Conservation (phyloP, 2,113 vertebrate species). For the Pluvianellus socialis region DNA sequence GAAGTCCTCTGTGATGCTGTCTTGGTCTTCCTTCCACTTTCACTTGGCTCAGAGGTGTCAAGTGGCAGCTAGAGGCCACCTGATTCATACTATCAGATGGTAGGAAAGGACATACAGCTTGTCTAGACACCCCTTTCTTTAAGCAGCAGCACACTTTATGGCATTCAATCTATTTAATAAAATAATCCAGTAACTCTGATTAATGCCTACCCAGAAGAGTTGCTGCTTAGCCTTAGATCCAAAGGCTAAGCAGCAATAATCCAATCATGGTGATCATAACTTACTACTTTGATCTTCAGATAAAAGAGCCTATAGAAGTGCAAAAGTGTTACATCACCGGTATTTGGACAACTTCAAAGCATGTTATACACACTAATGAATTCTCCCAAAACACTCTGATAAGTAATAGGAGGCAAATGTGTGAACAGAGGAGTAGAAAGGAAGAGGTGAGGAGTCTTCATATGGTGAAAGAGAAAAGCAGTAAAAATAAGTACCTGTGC, state of each 20-base stretch:
- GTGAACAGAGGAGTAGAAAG: neutral
- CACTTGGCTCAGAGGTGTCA: neutral
- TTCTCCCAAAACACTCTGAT: constrained; percentile 12
- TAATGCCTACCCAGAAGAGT: constrained; percentile 26
- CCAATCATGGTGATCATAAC: constrained; percentile 42
- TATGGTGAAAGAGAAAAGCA: neutral
- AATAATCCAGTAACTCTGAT: constrained; percentile 22
- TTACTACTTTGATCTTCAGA: constrained; percentile 60
- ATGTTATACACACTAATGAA: constrained; percentile 45
- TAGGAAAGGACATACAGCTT: neutral
- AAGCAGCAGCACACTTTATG: neutral
- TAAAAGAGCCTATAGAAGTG: constrained; percentile 60
- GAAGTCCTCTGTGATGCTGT: neutral
- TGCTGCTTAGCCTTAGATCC: constrained; percentile 54
- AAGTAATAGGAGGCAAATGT: neutral
- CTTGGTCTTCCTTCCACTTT: neutral
- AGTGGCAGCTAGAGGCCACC: neutral
- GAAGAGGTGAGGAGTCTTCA: neutral
- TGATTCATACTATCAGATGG: neutral
- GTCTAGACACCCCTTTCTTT: fast-evolving
- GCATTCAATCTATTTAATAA: constrained; percentile 14
- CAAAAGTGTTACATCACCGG: constrained; percentile 49
- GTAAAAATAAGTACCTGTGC: neutral
- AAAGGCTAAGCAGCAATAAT: constrained; percentile 60
- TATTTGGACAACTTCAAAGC: constrained; percentile 62